Evolutionary conservation across 2,888 invertebrate species (phyloP), one percentile per base, ranked within the genome.

Genomic region (Morpho deidamia): DNA sequence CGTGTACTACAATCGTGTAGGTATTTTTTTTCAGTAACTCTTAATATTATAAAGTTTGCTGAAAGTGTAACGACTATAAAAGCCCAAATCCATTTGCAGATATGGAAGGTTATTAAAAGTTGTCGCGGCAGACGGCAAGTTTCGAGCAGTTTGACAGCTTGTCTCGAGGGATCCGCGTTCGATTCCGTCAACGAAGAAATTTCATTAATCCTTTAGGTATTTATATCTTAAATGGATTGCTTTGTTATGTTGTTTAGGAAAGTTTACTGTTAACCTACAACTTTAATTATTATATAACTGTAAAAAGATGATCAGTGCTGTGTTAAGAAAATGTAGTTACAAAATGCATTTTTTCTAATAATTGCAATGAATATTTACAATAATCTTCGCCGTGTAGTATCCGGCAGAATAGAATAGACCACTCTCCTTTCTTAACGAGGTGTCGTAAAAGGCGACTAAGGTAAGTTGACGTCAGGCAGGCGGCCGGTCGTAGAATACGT

Each of bases 101-200:
- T 81, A 82, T 81, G 78, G 78, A 69, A 77, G 82, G 85, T 85
- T 85, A 85, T 86, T 86, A 86, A 86, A 88, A 87, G 76, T 87
- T 86, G 85, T 83, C 80, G 69, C 66, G 73, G 72, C 81, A 79
- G 78, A 74, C 78, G 78, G 77, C 70, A 71, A 79, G 79, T 81
- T 79, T 59, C 68, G 67, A 78, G 66, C 72, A 78, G 74, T 85
- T 84, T 85, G 86, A 86, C 85, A 83, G 83, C 68, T 65, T 65
- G 68, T 75, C 83, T 74, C 76, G 55, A 59, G 75, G 74, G 83
- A 72, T 66, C 61, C 67, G 68, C 66, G 77, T 85, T 84, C 81
- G 82, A 87, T 86, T 81, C 76, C 76, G 72, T 68, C 77, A 72
- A 74, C 79, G 78, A 68, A 74, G 75, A 81, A 82, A 82, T 79